phyloP scores from a whole-genome alignment of 2,113 vertebrate species.

The Corvus cornix region DNA sequence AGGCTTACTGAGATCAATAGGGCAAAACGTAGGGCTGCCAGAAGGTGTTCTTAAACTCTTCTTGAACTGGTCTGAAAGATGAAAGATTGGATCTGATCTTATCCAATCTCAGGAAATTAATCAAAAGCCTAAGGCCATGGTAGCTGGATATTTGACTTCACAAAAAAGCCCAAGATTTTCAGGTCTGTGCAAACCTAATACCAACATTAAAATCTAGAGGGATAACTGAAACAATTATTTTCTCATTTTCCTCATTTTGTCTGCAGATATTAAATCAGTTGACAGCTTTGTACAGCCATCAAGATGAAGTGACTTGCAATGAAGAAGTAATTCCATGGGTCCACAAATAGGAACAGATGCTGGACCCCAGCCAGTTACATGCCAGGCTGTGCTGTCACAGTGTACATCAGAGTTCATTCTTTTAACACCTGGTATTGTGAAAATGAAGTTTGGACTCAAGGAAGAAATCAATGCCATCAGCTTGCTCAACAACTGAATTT shows the following conservation, averaged over 20 bases:
- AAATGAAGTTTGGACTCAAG: background rate
- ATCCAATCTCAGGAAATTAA: background rate
- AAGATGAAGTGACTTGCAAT: fast-evolving
- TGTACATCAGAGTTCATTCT: background rate
- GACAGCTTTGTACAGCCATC: background rate
- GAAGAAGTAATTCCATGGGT: background rate
- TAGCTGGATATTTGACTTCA: background rate
- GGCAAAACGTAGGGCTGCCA: background rate
- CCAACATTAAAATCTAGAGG: background rate
- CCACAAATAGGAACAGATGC: background rate
- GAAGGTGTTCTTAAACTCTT: background rate
- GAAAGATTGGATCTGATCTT: background rate
- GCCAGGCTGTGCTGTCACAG: fast-evolving
- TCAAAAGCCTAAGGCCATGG: background rate
- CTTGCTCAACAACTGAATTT: background rate
- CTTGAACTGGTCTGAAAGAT: background rate
- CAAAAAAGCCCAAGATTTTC: background rate
- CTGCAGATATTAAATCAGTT: background rate
- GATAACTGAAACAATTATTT: background rate
- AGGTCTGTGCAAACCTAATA: background rate
- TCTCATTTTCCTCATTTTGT: background rate
- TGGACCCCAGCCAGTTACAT: fast-evolving
- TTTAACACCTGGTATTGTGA: background rate
- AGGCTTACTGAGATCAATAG: background rate
- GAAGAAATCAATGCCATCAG: background rate